Evolutionary conservation across 2,113 vertebrate genomes (phyloP).

Genomic region (Dromaius novaehollandiae): DNA sequence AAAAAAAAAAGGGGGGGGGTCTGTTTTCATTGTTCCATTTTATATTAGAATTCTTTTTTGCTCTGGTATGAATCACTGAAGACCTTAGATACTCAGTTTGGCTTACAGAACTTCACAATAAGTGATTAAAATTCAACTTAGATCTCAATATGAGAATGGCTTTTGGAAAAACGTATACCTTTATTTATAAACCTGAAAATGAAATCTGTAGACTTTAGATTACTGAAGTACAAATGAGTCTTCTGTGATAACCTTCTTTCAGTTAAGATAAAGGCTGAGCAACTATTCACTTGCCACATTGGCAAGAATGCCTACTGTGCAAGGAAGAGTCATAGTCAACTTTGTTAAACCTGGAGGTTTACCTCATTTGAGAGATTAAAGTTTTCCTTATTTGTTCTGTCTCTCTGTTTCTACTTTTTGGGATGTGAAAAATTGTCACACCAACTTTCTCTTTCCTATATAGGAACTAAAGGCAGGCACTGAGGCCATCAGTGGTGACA

Average conservation of each 20-base stretch:
- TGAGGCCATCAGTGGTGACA: neutral
- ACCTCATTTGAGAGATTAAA: neutral
- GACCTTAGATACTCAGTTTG: neutral
- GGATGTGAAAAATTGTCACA: neutral
- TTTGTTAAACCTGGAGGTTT: neutral
- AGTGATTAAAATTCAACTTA: neutral
- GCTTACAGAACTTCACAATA: neutral
- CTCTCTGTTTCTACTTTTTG: neutral
- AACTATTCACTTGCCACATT: neutral
- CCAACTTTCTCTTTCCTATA: neutral
- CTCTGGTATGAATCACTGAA: neutral
- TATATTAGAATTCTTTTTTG: neutral
- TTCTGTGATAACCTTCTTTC: neutral
- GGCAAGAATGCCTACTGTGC: neutral
- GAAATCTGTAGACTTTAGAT: neutral
- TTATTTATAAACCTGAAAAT: neutral
- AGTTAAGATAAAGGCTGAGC: neutral
- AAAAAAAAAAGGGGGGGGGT: neutral
- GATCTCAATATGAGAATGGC: neutral
- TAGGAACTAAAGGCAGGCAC: neutral
- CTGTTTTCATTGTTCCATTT: neutral
- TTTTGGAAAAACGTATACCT: neutral
- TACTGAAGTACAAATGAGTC: neutral
- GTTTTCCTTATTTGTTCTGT: neutral
- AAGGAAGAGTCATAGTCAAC: neutral